Evolutionary conservation across 1,140 invertebrate genomes (phyloP).

Genomic region (Heliconius himera): DNA sequence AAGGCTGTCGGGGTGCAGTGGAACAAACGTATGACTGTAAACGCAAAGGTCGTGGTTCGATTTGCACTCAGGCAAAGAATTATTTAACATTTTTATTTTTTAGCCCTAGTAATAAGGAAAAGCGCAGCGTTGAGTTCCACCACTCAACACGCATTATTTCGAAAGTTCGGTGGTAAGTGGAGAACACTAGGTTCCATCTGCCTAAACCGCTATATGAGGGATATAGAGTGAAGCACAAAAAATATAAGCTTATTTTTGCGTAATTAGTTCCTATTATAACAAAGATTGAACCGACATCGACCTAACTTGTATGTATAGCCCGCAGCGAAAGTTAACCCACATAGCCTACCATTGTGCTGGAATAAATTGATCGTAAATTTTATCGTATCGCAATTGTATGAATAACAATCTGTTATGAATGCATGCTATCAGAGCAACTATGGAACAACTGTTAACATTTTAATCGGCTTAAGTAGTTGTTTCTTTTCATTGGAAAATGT

Average conservation of each 20-base stretch:
- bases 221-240: too few species aligned
- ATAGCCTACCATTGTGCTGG: slow-evolving; percentile 22
- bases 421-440: background rate
- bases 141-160: too few species aligned
- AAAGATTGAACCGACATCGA: slow-evolving; percentile 18
- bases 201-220: too few species aligned
- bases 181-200: too few species aligned
- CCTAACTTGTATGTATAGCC: slow-evolving; percentile 2
- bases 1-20: too few species aligned
- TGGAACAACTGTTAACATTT: slow-evolving; percentile 10
- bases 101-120: too few species aligned
- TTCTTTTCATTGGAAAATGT: background rate
- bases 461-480: background rate
- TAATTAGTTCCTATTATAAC: slow-evolving; percentile 4
- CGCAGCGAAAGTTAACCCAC: slow-evolving; percentile 27
- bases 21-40: too few species aligned
- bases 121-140: too few species aligned
- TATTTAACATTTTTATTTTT: too few species aligned
- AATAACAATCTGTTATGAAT: slow-evolving; percentile 19
- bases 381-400: slow-evolving; percentile 21
- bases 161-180: too few species aligned
- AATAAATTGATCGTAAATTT: slow-evolving; percentile 26
- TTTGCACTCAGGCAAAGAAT: too few species aligned
- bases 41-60: too few species aligned
- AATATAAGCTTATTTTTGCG: background rate